phyloP scores from a whole-genome alignment of 2,113 vertebrate genomes.

The Ceuthmochares aereus region DNA sequence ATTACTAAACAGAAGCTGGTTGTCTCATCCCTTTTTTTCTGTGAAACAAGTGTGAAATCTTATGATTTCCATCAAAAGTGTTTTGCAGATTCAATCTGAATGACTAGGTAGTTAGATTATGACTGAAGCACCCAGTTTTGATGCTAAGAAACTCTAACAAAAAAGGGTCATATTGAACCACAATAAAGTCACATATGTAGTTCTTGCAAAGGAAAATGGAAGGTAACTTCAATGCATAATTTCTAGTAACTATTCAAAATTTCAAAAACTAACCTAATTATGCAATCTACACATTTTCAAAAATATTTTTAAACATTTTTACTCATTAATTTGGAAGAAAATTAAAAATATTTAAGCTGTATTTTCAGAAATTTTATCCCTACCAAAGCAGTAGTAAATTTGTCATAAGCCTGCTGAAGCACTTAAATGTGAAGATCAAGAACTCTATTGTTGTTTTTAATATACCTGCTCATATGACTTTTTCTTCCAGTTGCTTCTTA shows the following conservation, averaged over 20 bases:
- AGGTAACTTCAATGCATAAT: accelerated
- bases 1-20: background rate
- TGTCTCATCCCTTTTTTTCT: background rate
- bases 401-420: background rate
- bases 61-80: background rate
- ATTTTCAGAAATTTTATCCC: background rate
- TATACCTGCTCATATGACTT: background rate
- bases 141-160: background rate
- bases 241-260: background rate
- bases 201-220: background rate
- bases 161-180: background rate
- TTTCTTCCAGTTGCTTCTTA: conserved; percentile 20
- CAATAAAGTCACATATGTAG: background rate
- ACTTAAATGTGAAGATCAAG: conserved; percentile 40
- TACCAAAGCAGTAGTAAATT: background rate
- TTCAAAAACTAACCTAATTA: background rate
- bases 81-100: background rate
- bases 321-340: background rate
- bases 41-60: background rate
- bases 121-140: background rate
- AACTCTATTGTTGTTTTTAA: background rate
- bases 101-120: background rate
- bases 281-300: background rate
- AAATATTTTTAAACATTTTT: background rate
- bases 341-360: background rate